Evolutionary conservation across 2,888 invertebrate species (phyloP), one percentile per base, ranked within the genome.

Genomic region (Platycnemis pennipes): DNA sequence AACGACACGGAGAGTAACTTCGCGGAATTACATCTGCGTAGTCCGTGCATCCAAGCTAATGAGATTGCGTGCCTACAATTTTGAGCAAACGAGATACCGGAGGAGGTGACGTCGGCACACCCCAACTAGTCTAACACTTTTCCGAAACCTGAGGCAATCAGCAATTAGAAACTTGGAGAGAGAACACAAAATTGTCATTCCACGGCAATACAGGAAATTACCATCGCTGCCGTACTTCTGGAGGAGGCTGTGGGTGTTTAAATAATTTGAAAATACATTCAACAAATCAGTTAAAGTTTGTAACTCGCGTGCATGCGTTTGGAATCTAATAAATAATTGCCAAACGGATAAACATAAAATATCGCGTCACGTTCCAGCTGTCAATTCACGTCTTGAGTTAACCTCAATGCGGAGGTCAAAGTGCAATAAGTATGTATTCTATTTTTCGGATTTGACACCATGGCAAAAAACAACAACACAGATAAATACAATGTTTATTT

Each of bases 51-150:
- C 77, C 77, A 31, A 77, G 37, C 16, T 77, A 77, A 77, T 77
- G 77, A 26, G 77, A 31, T 31, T 77, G 77, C 77, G 37, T 77
- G 77, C 77, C 77, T 77, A 77, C 77, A 77, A 37, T 77, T 77
- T 37, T 31, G 77, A 77, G 37, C 77, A 77, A 77, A 77, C 77
- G 77, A 77, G 77, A 77, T 77, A 11, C 77, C 77, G 2, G 37
- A 77, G 31, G n/a, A 37, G 37, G 77, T 77, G 77, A 37, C 37
- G 77, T 11, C 31, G 31, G 77, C 8, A 37, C 11, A 77, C 77
- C 77, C 77, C 1, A 77, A 77, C 11, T 77, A 77, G 77, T 37
- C 77, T 13, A 37, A 7, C n/a, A 37, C 11, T 77, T 77, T 37
- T 13, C 77, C 37, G 16, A 77, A 37, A 37, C 31, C 77, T 16